These are phyloP conservation scores for Trogon melanurus DNA, from an alignment of 2,113 vertebrate species.

Conservation along the genomic window DNA sequence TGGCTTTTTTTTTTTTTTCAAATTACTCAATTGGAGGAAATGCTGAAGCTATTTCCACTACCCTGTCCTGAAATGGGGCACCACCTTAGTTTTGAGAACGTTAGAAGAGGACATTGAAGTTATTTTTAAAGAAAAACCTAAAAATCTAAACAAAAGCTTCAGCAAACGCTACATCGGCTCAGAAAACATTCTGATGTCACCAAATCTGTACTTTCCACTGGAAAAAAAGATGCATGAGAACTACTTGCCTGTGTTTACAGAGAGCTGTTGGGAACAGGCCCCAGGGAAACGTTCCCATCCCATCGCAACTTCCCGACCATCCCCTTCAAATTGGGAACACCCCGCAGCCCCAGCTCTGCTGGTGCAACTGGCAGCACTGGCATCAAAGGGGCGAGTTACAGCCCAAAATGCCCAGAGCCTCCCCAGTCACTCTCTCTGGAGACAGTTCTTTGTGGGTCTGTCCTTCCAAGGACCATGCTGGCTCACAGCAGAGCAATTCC, in stretches of 20 bases:
- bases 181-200: background rate
- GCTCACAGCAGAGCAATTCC: background rate
- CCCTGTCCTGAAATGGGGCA: background rate
- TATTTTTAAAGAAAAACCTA: background rate
- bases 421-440: background rate
- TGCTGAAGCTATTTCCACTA: background rate
- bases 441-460: background rate
- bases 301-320: background rate
- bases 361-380: background rate
- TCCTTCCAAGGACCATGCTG: background rate
- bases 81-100: background rate
- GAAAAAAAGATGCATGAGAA: conserved; percentile 7
- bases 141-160: background rate
- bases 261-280: background rate
- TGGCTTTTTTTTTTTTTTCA: background rate
- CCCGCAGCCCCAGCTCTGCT: background rate
- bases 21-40: background rate
- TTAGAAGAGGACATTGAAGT: background rate
- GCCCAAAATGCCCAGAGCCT: background rate
- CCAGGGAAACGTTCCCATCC: background rate
- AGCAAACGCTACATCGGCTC: background rate
- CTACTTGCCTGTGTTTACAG: background rate
- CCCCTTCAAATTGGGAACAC: background rate
- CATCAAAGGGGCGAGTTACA: background rate
- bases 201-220: background rate